Percentiles rank a stretch among this genome's conserved stretches.
Conservation (phyloP, 2,888 invertebrate genomes). For the Blastobasis lacticolella region DNA sequence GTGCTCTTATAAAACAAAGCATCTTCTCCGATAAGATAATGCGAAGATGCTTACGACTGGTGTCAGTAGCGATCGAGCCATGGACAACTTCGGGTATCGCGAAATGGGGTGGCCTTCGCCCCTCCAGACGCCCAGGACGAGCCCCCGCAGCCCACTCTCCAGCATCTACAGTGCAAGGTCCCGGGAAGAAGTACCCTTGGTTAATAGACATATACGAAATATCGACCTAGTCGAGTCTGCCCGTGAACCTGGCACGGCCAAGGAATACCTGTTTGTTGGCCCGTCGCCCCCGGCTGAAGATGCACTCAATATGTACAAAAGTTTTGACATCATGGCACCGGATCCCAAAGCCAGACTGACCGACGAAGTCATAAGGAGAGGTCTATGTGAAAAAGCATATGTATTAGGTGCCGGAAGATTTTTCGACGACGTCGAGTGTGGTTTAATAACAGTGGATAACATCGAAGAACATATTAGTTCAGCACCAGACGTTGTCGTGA, state of each 20-base stretch:
- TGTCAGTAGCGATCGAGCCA: constrained; percentile 46
- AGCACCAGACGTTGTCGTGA: constrained; percentile 80
- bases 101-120: constrained; percentile 71
- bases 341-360: constrained; percentile 81
- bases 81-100: constrained; percentile 79
- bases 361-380: constrained; percentile 80
- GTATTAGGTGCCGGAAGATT: constrained; percentile 78
- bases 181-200: constrained; percentile 59
- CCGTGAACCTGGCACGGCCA: constrained; percentile 66
- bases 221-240: constrained; percentile 77
- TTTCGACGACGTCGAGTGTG: constrained; percentile 83
- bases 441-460: constrained; percentile 76
- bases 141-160: constrained; percentile 41
- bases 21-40: constrained; percentile 52
- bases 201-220: constrained; percentile 46
- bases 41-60: constrained; percentile 14
- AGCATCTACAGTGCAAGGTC: constrained; percentile 61
- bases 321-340: constrained; percentile 80
- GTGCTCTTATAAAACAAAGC: constrained; percentile 37
- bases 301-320: constrained; percentile 85
- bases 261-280: constrained; percentile 84
- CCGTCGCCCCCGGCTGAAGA: constrained; percentile 87
- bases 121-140: constrained; percentile 44
- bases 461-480: constrained; percentile 72
- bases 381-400: constrained; percentile 81